Evolutionary conservation across 1,140 invertebrate species (phyloP).

Genomic region (Manduca sexta): DNA sequence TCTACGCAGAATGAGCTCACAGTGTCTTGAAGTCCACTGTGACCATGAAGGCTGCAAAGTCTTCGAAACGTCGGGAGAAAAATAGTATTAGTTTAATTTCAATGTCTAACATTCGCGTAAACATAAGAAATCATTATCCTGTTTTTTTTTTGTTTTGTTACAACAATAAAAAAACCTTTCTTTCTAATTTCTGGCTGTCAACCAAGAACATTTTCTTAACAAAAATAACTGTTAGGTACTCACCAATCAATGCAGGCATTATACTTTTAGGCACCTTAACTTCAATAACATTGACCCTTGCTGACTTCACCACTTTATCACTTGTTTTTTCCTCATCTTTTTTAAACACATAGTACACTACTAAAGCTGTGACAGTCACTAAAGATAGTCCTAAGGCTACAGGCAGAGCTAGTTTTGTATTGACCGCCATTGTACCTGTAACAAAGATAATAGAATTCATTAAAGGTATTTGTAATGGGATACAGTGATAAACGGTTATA

Average conservation of each 20-base stretch:
- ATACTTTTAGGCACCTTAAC: conserved; percentile 55
- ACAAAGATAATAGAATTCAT: conserved; percentile 22
- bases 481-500: too few relatives aligned
- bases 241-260: conserved; percentile 60
- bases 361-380: conserved; percentile 56
- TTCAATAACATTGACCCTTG: conserved; percentile 51
- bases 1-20: too few relatives aligned
- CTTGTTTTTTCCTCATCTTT: conserved; percentile 47
- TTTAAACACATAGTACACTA: conserved; percentile 60
- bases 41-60: too few relatives aligned
- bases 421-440: conserved; percentile 47
- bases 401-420: conserved; percentile 46
- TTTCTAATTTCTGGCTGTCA: too few relatives aligned
- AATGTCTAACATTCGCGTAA: too few relatives aligned
- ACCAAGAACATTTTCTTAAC: too few relatives aligned
- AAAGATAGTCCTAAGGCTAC: conserved; percentile 51
- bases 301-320: conserved; percentile 36
- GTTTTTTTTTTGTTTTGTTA: too few relatives aligned
- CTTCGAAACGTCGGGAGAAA: too few relatives aligned
- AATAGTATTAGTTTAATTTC: too few relatives aligned
- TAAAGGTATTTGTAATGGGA: not conserved
- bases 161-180: too few relatives aligned
- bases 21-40: too few relatives aligned
- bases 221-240: conserved; percentile 9
- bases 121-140: too few relatives aligned